These are phyloP conservation scores for Cryptus armator DNA, from an alignment of 2,888 invertebrate genomes.

Conservation along the genomic window DNA sequence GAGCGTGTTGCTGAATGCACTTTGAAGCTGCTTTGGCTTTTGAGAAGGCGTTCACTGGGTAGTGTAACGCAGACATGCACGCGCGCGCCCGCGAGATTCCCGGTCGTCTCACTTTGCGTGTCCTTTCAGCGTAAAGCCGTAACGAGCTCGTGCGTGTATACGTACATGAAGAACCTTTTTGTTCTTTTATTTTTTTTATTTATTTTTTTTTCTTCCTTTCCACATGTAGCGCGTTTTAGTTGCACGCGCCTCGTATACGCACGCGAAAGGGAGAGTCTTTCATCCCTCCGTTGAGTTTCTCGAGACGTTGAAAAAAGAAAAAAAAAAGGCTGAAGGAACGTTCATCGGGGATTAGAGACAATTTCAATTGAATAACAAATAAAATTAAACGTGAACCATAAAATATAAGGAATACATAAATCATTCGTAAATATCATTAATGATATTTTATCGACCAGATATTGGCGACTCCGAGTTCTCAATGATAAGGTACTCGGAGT, in stretches of 20 bases:
- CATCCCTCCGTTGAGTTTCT: background rate
- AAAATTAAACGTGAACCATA: too few relatives aligned
- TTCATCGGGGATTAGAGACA: too few relatives aligned
- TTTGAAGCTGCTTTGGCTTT: constrained; percentile 31
- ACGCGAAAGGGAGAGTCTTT: constrained; percentile 51
- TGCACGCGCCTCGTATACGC: constrained; percentile 34
- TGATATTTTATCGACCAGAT: background rate
- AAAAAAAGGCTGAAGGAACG: too few relatives aligned
- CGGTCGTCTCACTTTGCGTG: constrained; percentile 72
- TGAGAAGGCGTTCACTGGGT: constrained; percentile 19
- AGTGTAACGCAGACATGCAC: constrained; percentile 38
- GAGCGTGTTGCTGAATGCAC: constrained; percentile 48
- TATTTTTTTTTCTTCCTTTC: background rate
- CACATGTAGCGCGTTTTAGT: constrained; percentile 19
- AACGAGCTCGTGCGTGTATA: constrained; percentile 65
- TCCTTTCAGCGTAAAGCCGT: constrained; percentile 69
- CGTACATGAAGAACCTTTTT: constrained; percentile 12
- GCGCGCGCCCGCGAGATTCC: constrained; percentile 44
- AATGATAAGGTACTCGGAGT: background rate
- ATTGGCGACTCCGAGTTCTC: background rate
- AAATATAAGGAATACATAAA: too few relatives aligned
- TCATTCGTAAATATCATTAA: too few relatives aligned
- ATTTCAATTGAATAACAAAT: too few relatives aligned
- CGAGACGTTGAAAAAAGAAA: background rate
- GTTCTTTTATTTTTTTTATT: background rate